Conservation (phyloP, 1,140 invertebrate genomes). For the Hermetia illucens region DNA sequence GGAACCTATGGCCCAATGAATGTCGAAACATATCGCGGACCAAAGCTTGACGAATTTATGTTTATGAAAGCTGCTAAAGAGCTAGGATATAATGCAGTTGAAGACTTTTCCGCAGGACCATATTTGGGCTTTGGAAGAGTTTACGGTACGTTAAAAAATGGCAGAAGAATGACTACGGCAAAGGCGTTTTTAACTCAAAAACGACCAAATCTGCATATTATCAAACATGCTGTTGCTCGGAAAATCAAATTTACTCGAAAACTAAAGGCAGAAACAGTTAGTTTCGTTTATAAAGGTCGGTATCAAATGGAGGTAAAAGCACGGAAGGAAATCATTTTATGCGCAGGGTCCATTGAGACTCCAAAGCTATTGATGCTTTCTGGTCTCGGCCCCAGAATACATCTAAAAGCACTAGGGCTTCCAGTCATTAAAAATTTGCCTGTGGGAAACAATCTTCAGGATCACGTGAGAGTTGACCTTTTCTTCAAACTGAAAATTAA, state of each 20-base stretch:
- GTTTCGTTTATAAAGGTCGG: conserved; percentile 23
- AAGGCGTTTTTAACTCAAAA: conserved; percentile 17
- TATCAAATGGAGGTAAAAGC: conserved; percentile 31
- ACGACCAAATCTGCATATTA: conserved; percentile 39
- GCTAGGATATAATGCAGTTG: conserved; percentile 29
- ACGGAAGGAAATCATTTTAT: conserved; percentile 46
- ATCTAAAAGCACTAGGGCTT: conserved; percentile 44
- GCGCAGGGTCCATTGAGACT: conserved; percentile 40
- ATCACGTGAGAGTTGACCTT: conserved; percentile 40
- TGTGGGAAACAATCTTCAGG: conserved; percentile 47
- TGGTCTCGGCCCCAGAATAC: conserved; percentile 51
- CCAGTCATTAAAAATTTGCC: conserved; percentile 38
- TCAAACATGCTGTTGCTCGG: conserved; percentile 34
- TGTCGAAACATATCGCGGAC: conserved; percentile 11
- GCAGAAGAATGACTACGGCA: conserved; percentile 40
- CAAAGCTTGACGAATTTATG: neutral
- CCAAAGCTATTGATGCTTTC: conserved; percentile 56
- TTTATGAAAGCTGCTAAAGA: conserved; percentile 1
- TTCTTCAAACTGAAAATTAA: conserved; percentile 22
- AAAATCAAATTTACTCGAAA: conserved; percentile 28
- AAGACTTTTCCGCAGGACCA: conserved; percentile 61
- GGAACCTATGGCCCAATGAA: conserved; percentile 16
- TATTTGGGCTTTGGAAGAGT: conserved; percentile 43
- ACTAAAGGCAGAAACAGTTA: conserved; percentile 11
- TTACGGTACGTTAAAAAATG: conserved; percentile 32